phyloP scores from a whole-genome alignment of 2,888 invertebrate genomes.

The Oscheius sp. region DNA sequence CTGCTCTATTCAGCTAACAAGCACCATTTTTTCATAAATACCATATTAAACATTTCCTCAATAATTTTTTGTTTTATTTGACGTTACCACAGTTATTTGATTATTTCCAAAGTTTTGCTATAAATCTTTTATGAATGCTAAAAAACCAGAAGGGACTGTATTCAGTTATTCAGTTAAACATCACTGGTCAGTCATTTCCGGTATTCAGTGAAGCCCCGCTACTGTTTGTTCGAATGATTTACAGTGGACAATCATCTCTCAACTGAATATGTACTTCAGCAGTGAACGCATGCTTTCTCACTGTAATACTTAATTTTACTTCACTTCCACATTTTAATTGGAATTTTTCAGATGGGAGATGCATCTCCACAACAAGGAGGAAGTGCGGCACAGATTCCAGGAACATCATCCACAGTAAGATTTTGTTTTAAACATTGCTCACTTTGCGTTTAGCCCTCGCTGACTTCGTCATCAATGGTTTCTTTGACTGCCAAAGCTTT shows the following conservation, averaged over 20 bases:
- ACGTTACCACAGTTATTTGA: too few relatives aligned
- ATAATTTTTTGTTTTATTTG: too few relatives aligned
- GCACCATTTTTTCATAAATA: too few relatives aligned
- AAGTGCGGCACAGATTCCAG: background rate
- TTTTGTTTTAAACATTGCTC: background rate
- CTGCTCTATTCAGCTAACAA: too few relatives aligned
- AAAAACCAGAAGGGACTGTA: too few relatives aligned
- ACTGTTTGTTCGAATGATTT: slow-evolving; percentile 22
- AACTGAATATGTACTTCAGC: slow-evolving; percentile 18
- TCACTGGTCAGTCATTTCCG: slow-evolving; percentile 17
- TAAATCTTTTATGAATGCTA: too few relatives aligned
- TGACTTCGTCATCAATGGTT: slow-evolving; percentile 8
- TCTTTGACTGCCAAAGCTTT: background rate
- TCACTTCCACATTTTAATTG: background rate
- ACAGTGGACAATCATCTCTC: slow-evolving; percentile 21
- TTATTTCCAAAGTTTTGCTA: too few relatives aligned
- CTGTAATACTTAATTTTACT: background rate
- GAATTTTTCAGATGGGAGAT: slow-evolving; percentile 7
- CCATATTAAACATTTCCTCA: too few relatives aligned
- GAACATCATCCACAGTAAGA: background rate
- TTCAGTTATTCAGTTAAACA: background rate
- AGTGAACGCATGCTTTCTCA: background rate
- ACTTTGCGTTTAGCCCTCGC: background rate
- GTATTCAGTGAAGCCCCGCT: slow-evolving; percentile 10
- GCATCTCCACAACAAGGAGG: background rate